Evolutionary conservation across 2,797 vertebrate genomes (phyloP).

Genomic region (Graptemys geographica): DNA sequence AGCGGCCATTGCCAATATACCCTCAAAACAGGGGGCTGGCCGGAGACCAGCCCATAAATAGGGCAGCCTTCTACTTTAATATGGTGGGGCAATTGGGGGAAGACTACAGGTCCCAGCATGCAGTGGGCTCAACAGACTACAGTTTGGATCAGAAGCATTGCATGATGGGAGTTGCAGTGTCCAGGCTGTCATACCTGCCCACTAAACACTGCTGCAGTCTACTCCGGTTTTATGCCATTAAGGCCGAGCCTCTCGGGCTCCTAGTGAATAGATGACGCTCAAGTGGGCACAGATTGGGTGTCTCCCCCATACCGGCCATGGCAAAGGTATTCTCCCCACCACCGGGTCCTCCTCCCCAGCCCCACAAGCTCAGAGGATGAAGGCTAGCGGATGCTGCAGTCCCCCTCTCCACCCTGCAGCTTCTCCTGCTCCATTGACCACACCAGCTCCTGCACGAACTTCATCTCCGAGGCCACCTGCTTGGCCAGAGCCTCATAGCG

Average conservation of each 20-base stretch:
- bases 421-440: constrained; percentile 87
- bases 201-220: neutral
- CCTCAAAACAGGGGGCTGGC: neutral
- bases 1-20: neutral
- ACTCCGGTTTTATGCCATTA: neutral
- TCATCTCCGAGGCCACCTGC: constrained; percentile 93
- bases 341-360: too few relatives aligned
- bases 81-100: neutral
- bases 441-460: constrained; percentile 95
- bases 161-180: neutral
- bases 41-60: neutral
- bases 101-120: neutral
- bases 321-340: neutral
- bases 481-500: constrained; percentile 92
- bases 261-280: neutral
- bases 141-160: neutral
- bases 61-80: too few relatives aligned
- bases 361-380: too few relatives aligned
- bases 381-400: constrained; percentile 84
- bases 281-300: rapidly evolving
- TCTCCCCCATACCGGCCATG: neutral
- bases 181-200: neutral
- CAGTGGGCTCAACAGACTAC: neutral
- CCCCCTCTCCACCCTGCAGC: constrained; percentile 68
- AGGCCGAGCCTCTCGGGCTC: neutral